A percentile compares a stretch with the other conserved stretches of the same genome.
phyloP scores from a whole-genome alignment of 2,113 vertebrate genomes.

The Sylvia atricapilla region DNA sequence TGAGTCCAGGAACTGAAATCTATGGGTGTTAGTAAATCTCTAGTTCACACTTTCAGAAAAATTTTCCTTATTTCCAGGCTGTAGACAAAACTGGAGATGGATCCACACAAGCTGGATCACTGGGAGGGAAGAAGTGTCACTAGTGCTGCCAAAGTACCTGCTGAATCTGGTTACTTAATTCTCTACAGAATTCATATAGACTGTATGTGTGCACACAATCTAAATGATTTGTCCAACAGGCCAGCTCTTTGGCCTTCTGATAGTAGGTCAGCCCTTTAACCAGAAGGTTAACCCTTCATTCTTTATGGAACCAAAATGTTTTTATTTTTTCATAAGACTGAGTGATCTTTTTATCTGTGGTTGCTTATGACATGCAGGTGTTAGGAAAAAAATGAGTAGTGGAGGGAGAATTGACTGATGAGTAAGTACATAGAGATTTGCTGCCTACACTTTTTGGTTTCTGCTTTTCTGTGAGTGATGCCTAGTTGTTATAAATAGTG shows the following conservation, averaged over 20 bases:
- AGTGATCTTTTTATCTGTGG: not conserved
- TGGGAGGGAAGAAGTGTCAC: not conserved
- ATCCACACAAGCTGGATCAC: not conserved
- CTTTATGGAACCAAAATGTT: not conserved
- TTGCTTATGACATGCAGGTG: slow-evolving; percentile 22
- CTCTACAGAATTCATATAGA: not conserved
- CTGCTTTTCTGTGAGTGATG: slow-evolving; percentile 5
- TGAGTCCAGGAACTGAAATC: not conserved
- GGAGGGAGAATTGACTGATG: slow-evolving; percentile 38
- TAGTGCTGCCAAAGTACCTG: not conserved
- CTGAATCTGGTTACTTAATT: not conserved
- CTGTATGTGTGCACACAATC: not conserved
- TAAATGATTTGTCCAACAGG: not conserved
- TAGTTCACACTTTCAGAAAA: not conserved
- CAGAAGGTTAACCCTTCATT: not conserved
- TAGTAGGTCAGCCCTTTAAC: not conserved
- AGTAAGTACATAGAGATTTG: slow-evolving; percentile 6
- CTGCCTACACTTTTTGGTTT: slow-evolving; percentile 37
- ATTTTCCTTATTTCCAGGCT: not conserved
- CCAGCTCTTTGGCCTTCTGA: not conserved
- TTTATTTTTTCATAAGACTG: not conserved
- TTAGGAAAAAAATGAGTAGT: slow-evolving; percentile 39
- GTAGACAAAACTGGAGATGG: not conserved
- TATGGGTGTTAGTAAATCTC: not conserved
- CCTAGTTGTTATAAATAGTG: not conserved